Conservation (phyloP, 2,797 vertebrate genomes). For the Melanotaenia boesemani region DNA sequence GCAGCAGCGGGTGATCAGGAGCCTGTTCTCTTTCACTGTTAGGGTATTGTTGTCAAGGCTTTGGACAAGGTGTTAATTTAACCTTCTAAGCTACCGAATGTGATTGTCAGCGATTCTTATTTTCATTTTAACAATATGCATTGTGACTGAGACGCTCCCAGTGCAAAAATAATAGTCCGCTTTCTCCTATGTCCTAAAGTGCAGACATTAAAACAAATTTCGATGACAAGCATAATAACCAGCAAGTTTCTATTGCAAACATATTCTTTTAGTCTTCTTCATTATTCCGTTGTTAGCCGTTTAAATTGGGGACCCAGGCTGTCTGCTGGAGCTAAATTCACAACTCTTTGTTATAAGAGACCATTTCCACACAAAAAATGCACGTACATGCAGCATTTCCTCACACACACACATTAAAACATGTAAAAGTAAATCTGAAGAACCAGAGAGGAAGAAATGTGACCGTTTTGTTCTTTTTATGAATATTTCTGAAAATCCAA, state of each 20-base stretch:
- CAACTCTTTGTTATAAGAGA: not conserved
- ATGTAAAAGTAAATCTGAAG: not conserved
- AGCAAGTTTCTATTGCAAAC: conserved; percentile 17
- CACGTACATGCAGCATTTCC: not conserved
- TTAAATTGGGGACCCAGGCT: conserved; percentile 45
- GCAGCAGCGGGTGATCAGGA: conserved; percentile 30
- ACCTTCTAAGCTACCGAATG: conserved; percentile 36
- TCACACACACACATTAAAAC: not conserved
- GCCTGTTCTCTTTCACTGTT: conserved; percentile 26
- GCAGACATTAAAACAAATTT: conserved; percentile 48
- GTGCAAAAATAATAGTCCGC: conserved; percentile 41
- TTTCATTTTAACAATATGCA: conserved; percentile 41
- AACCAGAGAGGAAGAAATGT: not conserved
- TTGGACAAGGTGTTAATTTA: conserved; percentile 55
- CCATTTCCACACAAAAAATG: not conserved
- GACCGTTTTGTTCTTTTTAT: not conserved
- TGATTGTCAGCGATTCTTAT: conserved; percentile 45
- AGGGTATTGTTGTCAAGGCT: conserved; percentile 23
- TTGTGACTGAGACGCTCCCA: conserved; percentile 26
- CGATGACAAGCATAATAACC: conserved; percentile 38
- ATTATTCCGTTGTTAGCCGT: conserved; percentile 16
- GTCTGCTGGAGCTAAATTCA: conserved; percentile 10
- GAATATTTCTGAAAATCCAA: not conserved
- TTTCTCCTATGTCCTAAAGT: conserved; percentile 37
- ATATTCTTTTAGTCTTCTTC: conserved; percentile 27